phyloP scores from a whole-genome alignment of 2,888 invertebrate genomes.

The Ptychoptera contaminata region DNA sequence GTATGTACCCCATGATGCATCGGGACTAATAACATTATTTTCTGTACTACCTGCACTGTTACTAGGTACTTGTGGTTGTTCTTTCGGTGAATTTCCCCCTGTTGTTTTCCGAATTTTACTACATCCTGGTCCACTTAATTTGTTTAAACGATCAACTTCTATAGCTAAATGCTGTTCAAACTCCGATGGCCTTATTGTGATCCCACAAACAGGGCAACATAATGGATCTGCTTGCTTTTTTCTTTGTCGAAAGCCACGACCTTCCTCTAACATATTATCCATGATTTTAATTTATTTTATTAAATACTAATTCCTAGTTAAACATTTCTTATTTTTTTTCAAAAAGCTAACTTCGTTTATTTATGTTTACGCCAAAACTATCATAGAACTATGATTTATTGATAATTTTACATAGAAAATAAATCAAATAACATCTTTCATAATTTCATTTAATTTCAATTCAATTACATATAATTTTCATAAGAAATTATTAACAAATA shows the following conservation, averaged over 20 bases:
- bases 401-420: too few relatives aligned
- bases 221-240: slow-evolving; percentile 48
- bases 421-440: too few relatives aligned
- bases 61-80: slow-evolving; percentile 17
- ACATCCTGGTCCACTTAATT: slow-evolving; percentile 27
- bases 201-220: slow-evolving; percentile 82
- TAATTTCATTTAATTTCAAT: too few relatives aligned
- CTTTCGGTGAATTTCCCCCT: slow-evolving; percentile 10
- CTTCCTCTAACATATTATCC: slow-evolving; percentile 12
- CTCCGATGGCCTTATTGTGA: slow-evolving; percentile 66
- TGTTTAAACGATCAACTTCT: slow-evolving; percentile 59
- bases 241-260: slow-evolving; percentile 32
- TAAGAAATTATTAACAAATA: too few relatives aligned
- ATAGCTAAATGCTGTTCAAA: slow-evolving; percentile 66
- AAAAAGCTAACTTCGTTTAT: neutral
- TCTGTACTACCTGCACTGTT: slow-evolving; percentile 21
- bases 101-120: slow-evolving; percentile 20
- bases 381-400: too few relatives aligned
- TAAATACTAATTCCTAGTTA: neutral
- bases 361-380: neutral
- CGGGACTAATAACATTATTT: slow-evolving; percentile 33
- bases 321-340: too few relatives aligned
- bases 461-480: too few relatives aligned
- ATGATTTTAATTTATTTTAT: slow-evolving; percentile 3
- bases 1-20: slow-evolving; percentile 56